Percentiles rank a stretch among this genome's conserved stretches.
phyloP scores from a whole-genome alignment of 2,888 invertebrate species.

The Aplocera efformata region DNA sequence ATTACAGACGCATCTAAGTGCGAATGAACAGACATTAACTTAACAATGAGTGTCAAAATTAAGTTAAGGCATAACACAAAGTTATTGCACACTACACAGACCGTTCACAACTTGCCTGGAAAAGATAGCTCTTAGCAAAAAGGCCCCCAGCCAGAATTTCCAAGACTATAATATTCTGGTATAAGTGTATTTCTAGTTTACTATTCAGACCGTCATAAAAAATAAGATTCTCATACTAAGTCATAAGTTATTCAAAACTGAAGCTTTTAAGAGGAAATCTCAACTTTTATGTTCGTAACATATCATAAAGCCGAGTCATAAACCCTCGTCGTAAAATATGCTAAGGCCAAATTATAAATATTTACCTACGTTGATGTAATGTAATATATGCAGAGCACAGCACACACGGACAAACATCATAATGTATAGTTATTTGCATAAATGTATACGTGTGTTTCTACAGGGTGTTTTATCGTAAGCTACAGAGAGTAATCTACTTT shows the following conservation, averaged over 20 bases:
- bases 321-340: constrained; percentile 64
- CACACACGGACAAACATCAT: constrained; percentile 10
- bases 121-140: too few species aligned
- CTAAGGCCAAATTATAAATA: constrained; percentile 70
- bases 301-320: constrained; percentile 67
- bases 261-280: constrained; percentile 68
- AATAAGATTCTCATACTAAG: constrained; percentile 33
- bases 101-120: too few species aligned
- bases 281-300: constrained; percentile 72
- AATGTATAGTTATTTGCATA: constrained; percentile 15
- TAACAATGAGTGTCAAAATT: too few species aligned
- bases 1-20: too few species aligned
- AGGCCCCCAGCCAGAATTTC: too few species aligned
- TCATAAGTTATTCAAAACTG: constrained; percentile 67
- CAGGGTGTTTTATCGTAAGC: too few species aligned
- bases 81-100: too few species aligned
- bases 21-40: too few species aligned
- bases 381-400: background rate
- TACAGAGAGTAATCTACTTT: too few species aligned
- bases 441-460: constrained; percentile 12
- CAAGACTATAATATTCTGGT: too few species aligned
- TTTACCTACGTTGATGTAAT: constrained; percentile 39
- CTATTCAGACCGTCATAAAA: background rate
- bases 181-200: too few species aligned
- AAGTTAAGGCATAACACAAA: too few species aligned